Conservation (phyloP, 1,140 invertebrate species). For the Maconellicoccus hirsutus region DNA sequence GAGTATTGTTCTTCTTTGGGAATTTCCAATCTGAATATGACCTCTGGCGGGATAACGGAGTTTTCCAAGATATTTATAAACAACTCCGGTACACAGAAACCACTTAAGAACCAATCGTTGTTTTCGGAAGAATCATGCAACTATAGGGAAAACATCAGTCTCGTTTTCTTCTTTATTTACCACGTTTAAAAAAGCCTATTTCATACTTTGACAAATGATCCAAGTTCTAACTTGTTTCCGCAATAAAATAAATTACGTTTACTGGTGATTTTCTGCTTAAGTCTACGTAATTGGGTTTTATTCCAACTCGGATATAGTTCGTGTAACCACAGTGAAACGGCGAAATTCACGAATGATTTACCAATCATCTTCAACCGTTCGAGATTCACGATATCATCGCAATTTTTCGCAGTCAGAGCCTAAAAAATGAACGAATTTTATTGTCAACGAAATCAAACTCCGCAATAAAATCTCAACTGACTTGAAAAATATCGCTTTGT, state of each 20-base stretch:
- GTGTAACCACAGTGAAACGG: conserved; percentile 56
- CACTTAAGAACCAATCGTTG: background rate
- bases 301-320: conserved; percentile 51
- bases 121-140: background rate
- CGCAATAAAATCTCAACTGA: background rate
- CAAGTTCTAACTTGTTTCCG: conserved; percentile 40
- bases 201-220: conserved; percentile 37
- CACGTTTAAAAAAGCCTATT: background rate
- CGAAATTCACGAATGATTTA: conserved; percentile 79
- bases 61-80: background rate
- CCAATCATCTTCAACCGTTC: conserved; percentile 77
- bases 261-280: conserved; percentile 65
- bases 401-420: conserved; percentile 56
- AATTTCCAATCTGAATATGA: background rate
- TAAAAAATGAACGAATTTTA: conserved; percentile 30
- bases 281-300: conserved; percentile 62
- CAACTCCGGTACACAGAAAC: background rate
- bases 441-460: background rate
- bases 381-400: conserved; percentile 66
- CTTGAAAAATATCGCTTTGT: background rate
- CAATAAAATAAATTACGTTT: conserved; percentile 68
- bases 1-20: background rate
- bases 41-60: background rate
- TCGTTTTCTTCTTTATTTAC: too few species aligned
- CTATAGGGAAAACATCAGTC: background rate